Evolutionary conservation across 2,888 invertebrate genomes (phyloP), one percentile per base, ranked within the genome.

Genomic region (Rhingia campestris): DNA sequence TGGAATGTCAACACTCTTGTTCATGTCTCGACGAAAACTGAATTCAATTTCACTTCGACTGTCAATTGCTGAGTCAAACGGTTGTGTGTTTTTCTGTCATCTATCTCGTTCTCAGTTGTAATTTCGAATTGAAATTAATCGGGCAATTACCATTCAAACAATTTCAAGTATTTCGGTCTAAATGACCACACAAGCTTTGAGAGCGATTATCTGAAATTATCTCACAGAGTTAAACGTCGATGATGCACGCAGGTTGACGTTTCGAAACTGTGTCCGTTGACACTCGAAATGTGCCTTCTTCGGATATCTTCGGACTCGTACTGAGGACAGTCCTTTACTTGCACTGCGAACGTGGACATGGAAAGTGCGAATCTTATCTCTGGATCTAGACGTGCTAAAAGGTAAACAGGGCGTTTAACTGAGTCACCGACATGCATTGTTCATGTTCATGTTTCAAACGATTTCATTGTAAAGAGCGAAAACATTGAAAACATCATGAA

Each of bases 161-260:
- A 84, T 80, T 80, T 80, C 45, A 45, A 80, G 54, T 79, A 49
- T 70, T 84, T 75, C 37, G 74, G 64, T 79, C 54, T 43, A 70
- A 69, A 66, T 35, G 77, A 73, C 77, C 33, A 33, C 49, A 30
- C 43, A 51, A 53, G 51, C 63, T 63, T 67, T 58, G 66, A 69
- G 56, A 64, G 61, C 39, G 80, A 80, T 80, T 73, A 66, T 49
- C 70, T 74, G 54, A 80, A 84, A 84, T 84, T 80, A 74, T 74
- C 69, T 59, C 74, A 12, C n/a, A 32, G 0, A 53, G 22, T 6
- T 61, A 81, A 76, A 61, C 54, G 32, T 14, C 37, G 30, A 58
- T 64, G 53, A 74, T 72, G 70, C 66, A 80, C 69, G 73, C 73
- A 84, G 47, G 69, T 70, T 61, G 6, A 43, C 43, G 54, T 33